Evolutionary conservation across 2,113 vertebrate species (phyloP), one percentile per base, ranked within the genome.

Genomic region (Leptosomus discolor): DNA sequence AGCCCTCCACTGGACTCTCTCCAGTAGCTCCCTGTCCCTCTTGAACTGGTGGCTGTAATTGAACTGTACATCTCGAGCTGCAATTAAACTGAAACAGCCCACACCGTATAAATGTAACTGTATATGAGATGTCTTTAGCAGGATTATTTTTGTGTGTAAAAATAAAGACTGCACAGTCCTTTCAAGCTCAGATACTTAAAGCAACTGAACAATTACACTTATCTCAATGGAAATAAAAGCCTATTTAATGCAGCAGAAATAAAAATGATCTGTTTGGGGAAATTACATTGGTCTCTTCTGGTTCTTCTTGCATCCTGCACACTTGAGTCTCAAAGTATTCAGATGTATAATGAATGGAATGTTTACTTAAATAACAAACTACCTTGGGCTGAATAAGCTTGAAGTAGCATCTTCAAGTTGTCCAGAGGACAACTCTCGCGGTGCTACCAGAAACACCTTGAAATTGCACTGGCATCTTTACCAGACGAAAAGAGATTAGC

Each of bases 321-420:
- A 34, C 19, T 43, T 0, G 1, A 11, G 4, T n/a, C 54, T 51
- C 58, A 12, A 29, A 37, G 14, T 19, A 51, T 0, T 39, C 46
- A 18, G 30, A 9, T 3, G 11, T 1, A 16, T 0, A 37, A 32
- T 0, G 9, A 37, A 16, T 4, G 3, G 24, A 9, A 81, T 36
- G 17, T 14, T 32, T 41, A 36, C 10, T n/a, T 5, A 27, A 43
- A 4, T 11, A 67, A 27, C 2, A 58, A 68, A 43, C 11, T 46
- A 18, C 9, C 2, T 7, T 1, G 12, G 14, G n/a, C 13, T 13
- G 14, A 61, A 54, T 10, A 71, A 65, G 9, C 41, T 19, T 17
- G 17, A 32, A 27, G 30, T 0, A 37, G 54, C 80, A 67, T 14
- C 63, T 21, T 34, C 51, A 32, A 17, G 78, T 6, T 37, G 50